A percentile compares a stretch with the other conserved stretches of the same genome.
These are phyloP conservation scores for Florisuga fusca DNA, from an alignment of 2,797 vertebrate genomes.

Conservation along the genomic window DNA sequence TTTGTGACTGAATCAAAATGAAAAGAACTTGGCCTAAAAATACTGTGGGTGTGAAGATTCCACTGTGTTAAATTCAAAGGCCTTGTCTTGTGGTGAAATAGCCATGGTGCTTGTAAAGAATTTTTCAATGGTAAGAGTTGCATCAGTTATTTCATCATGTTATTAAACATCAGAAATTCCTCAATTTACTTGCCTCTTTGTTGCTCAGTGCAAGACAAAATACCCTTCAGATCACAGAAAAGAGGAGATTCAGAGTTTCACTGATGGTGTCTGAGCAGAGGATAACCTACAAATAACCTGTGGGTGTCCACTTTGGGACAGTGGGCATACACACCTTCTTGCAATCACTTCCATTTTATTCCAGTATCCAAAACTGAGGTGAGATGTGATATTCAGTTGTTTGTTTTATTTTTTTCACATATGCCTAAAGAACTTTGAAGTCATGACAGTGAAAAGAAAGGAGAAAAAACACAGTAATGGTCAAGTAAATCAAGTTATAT, in stretches of 20 bases:
- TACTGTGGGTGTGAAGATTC: not conserved
- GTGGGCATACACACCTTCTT: not conserved
- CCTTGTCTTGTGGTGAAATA: not conserved
- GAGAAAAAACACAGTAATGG: not conserved
- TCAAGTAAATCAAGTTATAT: not conserved
- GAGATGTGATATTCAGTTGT: not conserved
- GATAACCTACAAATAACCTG: not conserved
- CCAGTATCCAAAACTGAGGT: not conserved
- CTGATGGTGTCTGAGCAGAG: not conserved
- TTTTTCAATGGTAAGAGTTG: not conserved
- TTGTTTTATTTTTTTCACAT: not conserved
- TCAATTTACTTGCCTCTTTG: not conserved
- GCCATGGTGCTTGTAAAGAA: not conserved
- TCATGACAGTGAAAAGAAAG: not conserved
- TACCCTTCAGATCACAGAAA: not conserved
- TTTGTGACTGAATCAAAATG: not conserved
- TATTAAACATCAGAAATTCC: not conserved
- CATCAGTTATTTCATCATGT: not conserved
- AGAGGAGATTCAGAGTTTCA: not conserved
- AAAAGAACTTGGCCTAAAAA: not conserved
- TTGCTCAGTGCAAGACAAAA: not conserved
- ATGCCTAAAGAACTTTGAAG: not conserved
- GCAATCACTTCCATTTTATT: not conserved
- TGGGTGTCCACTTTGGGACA: not conserved
- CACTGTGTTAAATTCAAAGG: not conserved